Base-by-base conservation (phyloP, 2,113 vertebrate genomes). In the Psilopogon haemacephalus region DNA sequence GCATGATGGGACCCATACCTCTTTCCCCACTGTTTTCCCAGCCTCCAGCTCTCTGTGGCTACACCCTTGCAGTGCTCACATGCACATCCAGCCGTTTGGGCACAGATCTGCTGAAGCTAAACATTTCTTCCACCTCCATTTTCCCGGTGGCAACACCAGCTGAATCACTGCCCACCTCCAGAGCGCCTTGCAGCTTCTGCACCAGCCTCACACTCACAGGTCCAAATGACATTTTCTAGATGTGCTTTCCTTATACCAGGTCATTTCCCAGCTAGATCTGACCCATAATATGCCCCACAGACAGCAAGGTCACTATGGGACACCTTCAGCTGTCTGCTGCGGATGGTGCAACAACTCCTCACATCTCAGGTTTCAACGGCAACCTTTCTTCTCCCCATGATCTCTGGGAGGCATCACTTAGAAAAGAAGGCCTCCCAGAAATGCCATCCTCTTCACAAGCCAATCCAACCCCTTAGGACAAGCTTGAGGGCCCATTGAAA, bases 141-240 rank as follows among this genome's bases (percentile, higher is more conserved):
- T 38, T 17, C 38, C 48, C 32, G 46, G 13, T 33, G 80, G 6
- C n/a, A 23, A 5, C 21, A 4, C 27, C 2, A 6, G 2, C 56
- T 38, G 40, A 38, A 75, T 46, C 35, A 35, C 7, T 30, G 21
- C 18, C 50, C 52, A 38, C 24, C 52, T 20, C 27, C 48, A 50
- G 11, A 21, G 64, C 1, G 42, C 14, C 65, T 56, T 30, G 27
- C 33, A 63, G n/a, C 9, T 46, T 84, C 86, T 74, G 35, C 2
- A 1, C 35, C 37, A 9, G 20, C 20, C 46, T 65, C 35, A 2
- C 17, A 2, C 60, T 75, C 2, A 0, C 7, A 17, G 54, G 27
- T 27, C 28, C 23, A 5, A n/a, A 63, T 2, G 0, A 0, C 1
- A 1, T 17, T 68, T 55, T 5, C 33, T 6, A 27, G 21, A 1